Evolutionary conservation across 2,888 invertebrate genomes (phyloP), one percentile per base, ranked within the genome.

Genomic region (Cactoblastis cactorum): DNA sequence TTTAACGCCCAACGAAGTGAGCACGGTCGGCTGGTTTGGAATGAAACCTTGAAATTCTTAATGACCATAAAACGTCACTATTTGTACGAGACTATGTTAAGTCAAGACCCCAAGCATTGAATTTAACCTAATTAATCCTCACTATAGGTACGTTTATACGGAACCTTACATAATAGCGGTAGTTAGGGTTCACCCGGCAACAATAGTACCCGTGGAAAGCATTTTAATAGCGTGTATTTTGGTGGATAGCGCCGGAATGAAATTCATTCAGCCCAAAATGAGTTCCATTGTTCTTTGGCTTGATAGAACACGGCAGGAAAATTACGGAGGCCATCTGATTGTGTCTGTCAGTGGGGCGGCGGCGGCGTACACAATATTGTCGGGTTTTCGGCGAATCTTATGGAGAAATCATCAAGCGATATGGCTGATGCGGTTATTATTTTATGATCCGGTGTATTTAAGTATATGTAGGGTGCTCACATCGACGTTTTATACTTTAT

Each of bases 251-350:
- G 70, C 76, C 77, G 69, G 81, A 85, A 85, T 78, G 78, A 77
- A 79, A 76, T 80, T 83, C 82, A 84, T 84, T 83, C 79, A 83
- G 70, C 67, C 75, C 74, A 77, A 86, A 85, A 85, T 83, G 84
- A 85, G 80, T 73, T 73, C 75, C 68, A 82, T 85, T 84, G 86
- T 86, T 80, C 80, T 68, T 59, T 17, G 49, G 57, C 61, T 61
- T 77, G 83, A 81, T 82, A 80, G 81, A 83, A 83, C 80, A 82
- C 74, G 74, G 74, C 84, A 85, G 85, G 85, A 85, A 85, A 86
- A 86, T 86, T 86, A 86, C 78, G 69, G 75, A 64, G 76, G 62
- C 62, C 70, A 59, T 63, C 63, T 69, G 74, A 71, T 74, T 71
- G 76, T 78, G 75, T 69, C 72, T 68, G 76, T 75, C 82, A 80